Evolutionary conservation across 2,888 invertebrate genomes (phyloP), one percentile per base, ranked within the genome.

Genomic region (Lissocephala sabroskyi): DNA sequence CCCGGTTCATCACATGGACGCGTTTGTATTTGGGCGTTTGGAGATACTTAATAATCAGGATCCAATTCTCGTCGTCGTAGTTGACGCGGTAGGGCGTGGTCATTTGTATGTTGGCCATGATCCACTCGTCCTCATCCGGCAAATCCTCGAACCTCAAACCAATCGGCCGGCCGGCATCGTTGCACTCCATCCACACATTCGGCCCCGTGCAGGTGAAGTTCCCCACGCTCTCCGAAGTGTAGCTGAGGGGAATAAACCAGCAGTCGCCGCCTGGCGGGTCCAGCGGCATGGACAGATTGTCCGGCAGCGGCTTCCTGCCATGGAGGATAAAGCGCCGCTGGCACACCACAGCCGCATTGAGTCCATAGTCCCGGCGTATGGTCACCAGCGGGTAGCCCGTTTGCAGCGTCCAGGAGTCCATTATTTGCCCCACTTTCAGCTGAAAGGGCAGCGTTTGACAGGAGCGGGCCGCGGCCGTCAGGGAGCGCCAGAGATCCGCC

Each of bases 381-480:
- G 85, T 88, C 1, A 95, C 80, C 0, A 93, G 85, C 0, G 95
- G 95, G 84, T 91, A 95, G 1, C 94, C 95, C 13, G 92, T 89
- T 86, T 94, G 92, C 42, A 89, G 86, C 1, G 94, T 95, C 95
- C 95, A 95, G 0, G 92, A 91, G 79, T 93, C 90, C 95, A 95
- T 95, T 11, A 95, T 88, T 14, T 86, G 77, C 76, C 90, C 90
- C 3, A 94, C 89, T 0, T 89, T 86, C 16, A 89, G 85, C 67
- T 87, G 83, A 0, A 82, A 65, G 0, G 88, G 84, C 10, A 90
- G 81, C 0, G 85, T 86, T 1, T 85, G 84, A 37, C 81, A 68
- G 41, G 82, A 79, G 51, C 87, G 87, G 13, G 87, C 88, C 44
- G 86, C 86, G 0, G 85, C 78, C 0, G 90, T 90, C 49, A 96